Percentiles rank a stretch among this genome's conserved stretches.
Evolutionary conservation across 2,888 invertebrate species (phyloP).

Genomic region (Galeopsomyia nigrocyanea): DNA sequence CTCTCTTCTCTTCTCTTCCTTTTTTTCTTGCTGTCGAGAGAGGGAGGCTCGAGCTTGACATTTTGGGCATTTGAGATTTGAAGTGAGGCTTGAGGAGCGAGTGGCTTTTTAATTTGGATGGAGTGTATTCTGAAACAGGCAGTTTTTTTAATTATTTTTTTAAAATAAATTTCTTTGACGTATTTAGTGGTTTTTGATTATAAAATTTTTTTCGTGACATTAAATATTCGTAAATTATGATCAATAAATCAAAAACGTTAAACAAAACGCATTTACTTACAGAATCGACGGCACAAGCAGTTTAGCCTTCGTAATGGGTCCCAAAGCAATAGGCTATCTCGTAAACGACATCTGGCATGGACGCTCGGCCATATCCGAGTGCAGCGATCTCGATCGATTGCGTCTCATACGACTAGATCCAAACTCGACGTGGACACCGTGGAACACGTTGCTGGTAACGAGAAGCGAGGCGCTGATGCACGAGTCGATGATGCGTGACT

Average conservation of each 20-base stretch:
- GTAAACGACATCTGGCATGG: constrained; percentile 91
- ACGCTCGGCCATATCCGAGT: constrained; percentile 87
- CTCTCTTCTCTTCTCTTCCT: neutral
- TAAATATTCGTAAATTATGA: too few species aligned
- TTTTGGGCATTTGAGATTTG: neutral
- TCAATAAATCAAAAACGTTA: too few species aligned
- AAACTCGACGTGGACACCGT: constrained; percentile 89
- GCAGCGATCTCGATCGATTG: constrained; percentile 80
- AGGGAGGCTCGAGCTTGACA: neutral
- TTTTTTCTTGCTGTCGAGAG: neutral
- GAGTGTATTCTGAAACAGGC: too few species aligned
- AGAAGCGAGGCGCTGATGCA: constrained; percentile 85
- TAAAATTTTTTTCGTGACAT: too few species aligned
- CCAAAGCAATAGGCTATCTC: constrained; percentile 84
- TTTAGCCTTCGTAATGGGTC: constrained; percentile 84
- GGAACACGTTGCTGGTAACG: constrained; percentile 92
- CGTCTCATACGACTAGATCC: constrained; percentile 84
- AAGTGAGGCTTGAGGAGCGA: too few species aligned
- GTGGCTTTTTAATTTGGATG: too few species aligned
- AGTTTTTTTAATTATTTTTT: too few species aligned
- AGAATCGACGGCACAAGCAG: constrained; percentile 45
- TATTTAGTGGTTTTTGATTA: too few species aligned
- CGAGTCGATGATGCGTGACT: constrained; percentile 71
- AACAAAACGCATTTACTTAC: neutral
- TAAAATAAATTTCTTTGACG: too few species aligned